These are phyloP conservation scores for Protonibea diacanthus DNA, from an alignment of 2,797 vertebrate species.

Conservation along the genomic window DNA sequence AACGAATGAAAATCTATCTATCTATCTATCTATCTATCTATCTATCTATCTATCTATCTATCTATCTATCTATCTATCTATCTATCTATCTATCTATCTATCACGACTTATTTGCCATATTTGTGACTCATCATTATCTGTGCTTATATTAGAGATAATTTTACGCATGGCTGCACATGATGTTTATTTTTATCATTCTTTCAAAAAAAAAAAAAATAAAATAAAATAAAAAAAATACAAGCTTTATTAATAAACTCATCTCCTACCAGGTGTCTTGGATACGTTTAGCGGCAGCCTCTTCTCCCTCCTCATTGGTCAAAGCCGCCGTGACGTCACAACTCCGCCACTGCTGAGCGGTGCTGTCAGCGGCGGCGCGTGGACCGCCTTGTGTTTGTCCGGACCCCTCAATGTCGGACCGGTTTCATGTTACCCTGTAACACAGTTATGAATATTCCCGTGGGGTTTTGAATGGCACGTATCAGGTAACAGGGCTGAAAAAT, in stretches of 20 bases:
- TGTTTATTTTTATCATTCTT: constrained; percentile 27
- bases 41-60: too few species aligned
- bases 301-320: constrained; percentile 65
- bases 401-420: constrained; percentile 40
- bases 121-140: not conserved
- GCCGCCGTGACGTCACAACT: constrained; percentile 54
- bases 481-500: not conserved
- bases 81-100: too few species aligned
- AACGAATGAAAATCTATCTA: too few species aligned
- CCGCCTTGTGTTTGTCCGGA: constrained; percentile 30
- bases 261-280: constrained; percentile 36
- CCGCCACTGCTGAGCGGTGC: constrained; percentile 27
- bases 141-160: not conserved
- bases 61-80: too few species aligned
- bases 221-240: not conserved
- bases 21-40: too few species aligned
- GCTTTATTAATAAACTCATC: not conserved
- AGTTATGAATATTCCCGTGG: constrained; percentile 10
- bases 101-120: not conserved
- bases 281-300: constrained; percentile 8
- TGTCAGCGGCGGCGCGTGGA: constrained; percentile 42
- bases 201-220: not conserved
- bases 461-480: not conserved
- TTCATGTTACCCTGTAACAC: not conserved
- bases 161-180: not conserved